A percentile compares a stretch with the other conserved stretches of the same genome.
These are phyloP conservation scores for Psettodes erumei DNA, from an alignment of 2,113 vertebrate genomes.

Conservation along the genomic window DNA sequence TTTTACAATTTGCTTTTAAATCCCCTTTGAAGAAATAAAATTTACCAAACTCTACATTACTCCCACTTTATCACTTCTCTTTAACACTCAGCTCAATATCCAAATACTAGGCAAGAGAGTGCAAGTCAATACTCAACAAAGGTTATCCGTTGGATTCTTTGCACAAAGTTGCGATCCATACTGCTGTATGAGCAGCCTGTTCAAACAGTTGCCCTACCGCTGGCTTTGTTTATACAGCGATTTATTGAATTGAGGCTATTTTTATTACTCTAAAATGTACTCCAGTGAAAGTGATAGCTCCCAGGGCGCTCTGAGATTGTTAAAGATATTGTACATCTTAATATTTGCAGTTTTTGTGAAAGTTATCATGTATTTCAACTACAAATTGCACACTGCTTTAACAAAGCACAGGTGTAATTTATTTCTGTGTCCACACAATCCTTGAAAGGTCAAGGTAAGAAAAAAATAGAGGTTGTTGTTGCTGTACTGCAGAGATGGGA, in stretches of 20 bases:
- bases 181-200: slow-evolving; percentile 21
- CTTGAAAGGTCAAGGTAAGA: slow-evolving; percentile 51
- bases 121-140: slow-evolving; percentile 49
- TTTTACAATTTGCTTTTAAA: slow-evolving; percentile 7
- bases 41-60: neutral
- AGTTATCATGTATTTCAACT: neutral
- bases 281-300: neutral
- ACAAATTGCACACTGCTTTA: slow-evolving; percentile 2
- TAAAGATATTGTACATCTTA: slow-evolving; percentile 9
- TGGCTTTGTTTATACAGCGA: slow-evolving; percentile 40
- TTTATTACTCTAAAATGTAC: slow-evolving; percentile 19
- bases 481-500: slow-evolving; percentile 31
- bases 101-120: slow-evolving; percentile 19
- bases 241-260: slow-evolving; percentile 34
- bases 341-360: slow-evolving; percentile 3
- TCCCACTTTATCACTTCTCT: slow-evolving; percentile 22
- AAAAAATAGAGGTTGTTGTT: slow-evolving; percentile 53
- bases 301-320: neutral
- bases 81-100: slow-evolving; percentile 30
- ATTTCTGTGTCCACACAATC: neutral
- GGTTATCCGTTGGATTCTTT: slow-evolving; percentile 39
- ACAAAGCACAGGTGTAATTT: slow-evolving; percentile 2
- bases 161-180: slow-evolving; percentile 46
- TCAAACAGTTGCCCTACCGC: slow-evolving; percentile 40
- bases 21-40: slow-evolving; percentile 22